Conservation (phyloP, 2,113 vertebrate species). For the Petrocephalus microphthalmus region DNA sequence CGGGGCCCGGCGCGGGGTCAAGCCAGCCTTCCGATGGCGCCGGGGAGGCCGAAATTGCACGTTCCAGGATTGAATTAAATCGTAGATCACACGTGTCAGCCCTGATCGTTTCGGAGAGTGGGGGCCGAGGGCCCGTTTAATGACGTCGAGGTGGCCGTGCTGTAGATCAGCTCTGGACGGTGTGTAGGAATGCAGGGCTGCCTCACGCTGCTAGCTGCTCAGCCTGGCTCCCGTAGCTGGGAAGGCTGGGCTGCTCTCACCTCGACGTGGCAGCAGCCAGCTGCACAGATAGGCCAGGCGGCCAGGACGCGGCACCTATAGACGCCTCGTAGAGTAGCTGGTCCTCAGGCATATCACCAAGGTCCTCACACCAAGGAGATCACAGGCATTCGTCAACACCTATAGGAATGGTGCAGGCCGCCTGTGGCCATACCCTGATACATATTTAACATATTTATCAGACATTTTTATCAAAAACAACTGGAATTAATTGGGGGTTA, state of each 20-base stretch:
- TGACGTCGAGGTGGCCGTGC: conserved; percentile 24
- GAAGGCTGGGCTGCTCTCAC: too few species aligned
- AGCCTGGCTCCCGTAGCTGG: neutral
- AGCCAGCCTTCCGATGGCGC: neutral
- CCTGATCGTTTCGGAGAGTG: neutral
- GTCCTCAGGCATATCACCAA: neutral
- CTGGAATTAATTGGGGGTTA: neutral
- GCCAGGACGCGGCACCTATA: neutral
- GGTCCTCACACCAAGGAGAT: neutral
- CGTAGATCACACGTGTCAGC: conserved; percentile 38
- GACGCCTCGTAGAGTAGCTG: neutral
- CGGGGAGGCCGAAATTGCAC: conserved; percentile 26
- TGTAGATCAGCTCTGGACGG: conserved; percentile 26
- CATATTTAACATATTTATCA: neutral
- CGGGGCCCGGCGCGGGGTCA: neutral
- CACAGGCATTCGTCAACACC: neutral
- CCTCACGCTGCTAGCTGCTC: neutral
- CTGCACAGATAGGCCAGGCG: neutral
- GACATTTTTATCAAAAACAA: neutral
- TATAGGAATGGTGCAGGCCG: neutral
- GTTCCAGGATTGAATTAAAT: conserved; percentile 34
- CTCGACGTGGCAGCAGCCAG: neutral
- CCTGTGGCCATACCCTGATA: neutral
- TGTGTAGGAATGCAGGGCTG: neutral
- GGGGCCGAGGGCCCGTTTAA: neutral